Percentiles rank a stretch among this genome's conserved stretches.
These are phyloP conservation scores for Drosophila buzzatii DNA, from an alignment of 2,888 invertebrate species.

Conservation along the genomic window DNA sequence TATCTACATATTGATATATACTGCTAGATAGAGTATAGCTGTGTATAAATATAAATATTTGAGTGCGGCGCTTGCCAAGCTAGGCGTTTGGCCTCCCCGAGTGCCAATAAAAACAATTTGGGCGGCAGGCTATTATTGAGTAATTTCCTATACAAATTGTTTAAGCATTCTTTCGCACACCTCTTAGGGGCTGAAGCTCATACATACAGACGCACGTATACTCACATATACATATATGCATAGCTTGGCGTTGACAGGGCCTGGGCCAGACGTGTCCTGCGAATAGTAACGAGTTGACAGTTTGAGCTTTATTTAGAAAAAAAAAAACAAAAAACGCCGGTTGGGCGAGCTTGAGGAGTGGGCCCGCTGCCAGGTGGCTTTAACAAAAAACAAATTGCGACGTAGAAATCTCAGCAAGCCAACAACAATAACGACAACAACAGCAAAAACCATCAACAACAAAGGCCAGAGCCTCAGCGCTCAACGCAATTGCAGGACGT, in stretches of 20 bases:
- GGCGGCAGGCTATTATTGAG: slow-evolving; percentile 49
- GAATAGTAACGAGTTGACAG: slow-evolving; percentile 33
- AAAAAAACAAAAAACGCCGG: slow-evolving; percentile 46
- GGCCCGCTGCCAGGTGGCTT: slow-evolving; percentile 44
- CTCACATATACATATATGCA: neutral
- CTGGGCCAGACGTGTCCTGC: slow-evolving; percentile 59
- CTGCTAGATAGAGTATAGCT: neutral
- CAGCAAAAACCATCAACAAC: slow-evolving; percentile 24
- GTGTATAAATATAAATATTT: neutral
- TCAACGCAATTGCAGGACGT: slow-evolving; percentile 47
- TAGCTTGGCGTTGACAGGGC: slow-evolving; percentile 50
- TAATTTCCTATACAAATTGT: slow-evolving; percentile 62
- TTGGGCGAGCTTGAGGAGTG: slow-evolving; percentile 15
- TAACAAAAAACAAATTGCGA: slow-evolving; percentile 48
- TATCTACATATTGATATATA: slow-evolving; percentile 4
- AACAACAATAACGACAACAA: neutral
- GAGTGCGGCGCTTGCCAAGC: neutral
- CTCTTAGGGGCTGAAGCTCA: slow-evolving; percentile 29
- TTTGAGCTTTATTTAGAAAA: slow-evolving; percentile 61
- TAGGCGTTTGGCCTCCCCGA: neutral
- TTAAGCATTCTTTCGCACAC: slow-evolving; percentile 59
- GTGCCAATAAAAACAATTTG: slow-evolving; percentile 3
- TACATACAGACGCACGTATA: neutral
- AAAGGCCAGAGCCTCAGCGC: neutral
- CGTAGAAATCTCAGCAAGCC: slow-evolving; percentile 53